Evolutionary conservation across 2,888 invertebrate genomes (phyloP).

Genomic region (Mactromeris polynyma): DNA sequence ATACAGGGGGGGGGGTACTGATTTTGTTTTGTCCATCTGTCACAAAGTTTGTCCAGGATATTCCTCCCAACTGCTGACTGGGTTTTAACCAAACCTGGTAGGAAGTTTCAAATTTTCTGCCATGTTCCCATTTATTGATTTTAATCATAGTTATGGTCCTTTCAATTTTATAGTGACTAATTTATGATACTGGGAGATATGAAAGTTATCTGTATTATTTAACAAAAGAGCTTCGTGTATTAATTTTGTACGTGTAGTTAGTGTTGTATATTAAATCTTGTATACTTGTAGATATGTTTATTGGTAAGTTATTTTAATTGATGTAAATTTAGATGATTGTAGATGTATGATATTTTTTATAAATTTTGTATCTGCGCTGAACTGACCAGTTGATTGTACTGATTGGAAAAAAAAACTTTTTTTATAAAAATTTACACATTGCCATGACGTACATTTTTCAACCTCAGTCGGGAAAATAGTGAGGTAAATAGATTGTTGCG

Average conservation of each 20-base stretch:
- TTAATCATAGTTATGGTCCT: background rate
- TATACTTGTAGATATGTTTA: conserved; percentile 38
- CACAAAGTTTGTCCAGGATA: too few species aligned
- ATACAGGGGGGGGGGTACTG: too few species aligned
- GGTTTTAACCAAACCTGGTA: too few species aligned
- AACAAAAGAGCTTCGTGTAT: background rate
- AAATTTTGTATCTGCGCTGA: background rate
- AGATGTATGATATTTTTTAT: background rate
- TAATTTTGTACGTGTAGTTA: background rate
- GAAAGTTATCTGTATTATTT: too few species aligned
- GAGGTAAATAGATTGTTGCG: background rate
- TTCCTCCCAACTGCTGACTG: too few species aligned
- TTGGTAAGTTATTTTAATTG: conserved; percentile 33
- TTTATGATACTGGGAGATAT: background rate
- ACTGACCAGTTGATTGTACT: background rate
- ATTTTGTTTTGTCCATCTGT: too few species aligned
- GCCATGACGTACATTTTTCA: background rate
- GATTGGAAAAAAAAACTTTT: background rate
- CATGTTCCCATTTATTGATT: too few species aligned
- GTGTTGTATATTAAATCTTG: background rate
- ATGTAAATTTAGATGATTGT: background rate
- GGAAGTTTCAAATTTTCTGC: too few species aligned
- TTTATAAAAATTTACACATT: background rate
- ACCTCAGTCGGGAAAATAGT: background rate
- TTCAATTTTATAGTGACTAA: background rate